Evolutionary conservation across 30 jellyfish, hydroid and myxozoan genomes (phyloP).

Genomic region (Cassiopea xamachana): DNA sequence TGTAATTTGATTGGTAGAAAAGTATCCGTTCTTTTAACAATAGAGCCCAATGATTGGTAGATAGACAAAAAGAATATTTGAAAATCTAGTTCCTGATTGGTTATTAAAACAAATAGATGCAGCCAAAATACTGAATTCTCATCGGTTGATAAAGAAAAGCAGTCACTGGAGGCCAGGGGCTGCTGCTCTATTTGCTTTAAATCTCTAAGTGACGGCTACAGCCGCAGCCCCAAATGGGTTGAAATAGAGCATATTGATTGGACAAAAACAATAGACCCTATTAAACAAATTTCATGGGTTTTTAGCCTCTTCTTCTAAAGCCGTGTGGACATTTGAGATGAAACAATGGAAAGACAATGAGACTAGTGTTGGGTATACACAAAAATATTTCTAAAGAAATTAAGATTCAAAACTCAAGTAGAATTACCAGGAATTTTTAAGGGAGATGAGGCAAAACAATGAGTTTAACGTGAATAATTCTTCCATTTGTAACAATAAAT

Average conservation of each 20-base stretch:
- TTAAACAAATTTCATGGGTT: not conserved
- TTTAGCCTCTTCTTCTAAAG: not conserved
- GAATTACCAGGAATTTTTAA: no score
- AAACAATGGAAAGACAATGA: not conserved
- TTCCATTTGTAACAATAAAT: no score
- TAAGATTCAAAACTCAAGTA: no score
- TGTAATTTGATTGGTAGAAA: conserved; percentile 1
- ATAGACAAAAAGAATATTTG: not conserved
- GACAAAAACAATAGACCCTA: not conserved
- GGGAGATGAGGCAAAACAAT: no score
- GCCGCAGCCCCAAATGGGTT: conserved; percentile 1
- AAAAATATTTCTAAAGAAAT: no score
- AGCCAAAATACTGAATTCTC: conserved; percentile 10
- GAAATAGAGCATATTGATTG: not conserved
- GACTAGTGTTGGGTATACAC: no score
- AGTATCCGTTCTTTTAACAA: not conserved
- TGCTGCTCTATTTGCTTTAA: not conserved
- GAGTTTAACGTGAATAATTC: no score
- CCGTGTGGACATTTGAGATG: not conserved
- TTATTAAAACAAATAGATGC: not conserved
- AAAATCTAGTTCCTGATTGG: conserved; percentile 8
- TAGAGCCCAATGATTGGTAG: conserved; percentile 7
- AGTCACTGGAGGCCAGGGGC: conserved; percentile 24
- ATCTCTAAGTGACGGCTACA: not conserved
- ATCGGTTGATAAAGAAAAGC: conserved; percentile 15